A percentile compares a stretch with the other conserved stretches of the same genome.
These are phyloP conservation scores for Zosterops lateralis DNA, from an alignment of 2,113 vertebrate species.

Conservation along the genomic window DNA sequence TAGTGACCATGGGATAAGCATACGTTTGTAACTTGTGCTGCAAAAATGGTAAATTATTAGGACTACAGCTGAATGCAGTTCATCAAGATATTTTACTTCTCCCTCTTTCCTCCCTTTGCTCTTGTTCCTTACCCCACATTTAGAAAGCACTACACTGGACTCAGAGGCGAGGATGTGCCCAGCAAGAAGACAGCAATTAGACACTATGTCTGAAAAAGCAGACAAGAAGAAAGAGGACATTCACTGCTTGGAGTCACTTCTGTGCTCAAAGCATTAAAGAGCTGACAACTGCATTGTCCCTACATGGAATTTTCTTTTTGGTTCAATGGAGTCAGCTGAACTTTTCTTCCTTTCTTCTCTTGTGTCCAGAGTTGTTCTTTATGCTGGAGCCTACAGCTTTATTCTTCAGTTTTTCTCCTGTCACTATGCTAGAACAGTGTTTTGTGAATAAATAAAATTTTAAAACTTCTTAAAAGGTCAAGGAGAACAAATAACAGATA, in stretches of 20 bases:
- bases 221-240: not conserved
- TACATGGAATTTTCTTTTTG: not conserved
- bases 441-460: not conserved
- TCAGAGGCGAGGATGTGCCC: not conserved
- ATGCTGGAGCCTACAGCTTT: not conserved
- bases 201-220: not conserved
- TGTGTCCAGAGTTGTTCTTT: not conserved
- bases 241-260: not conserved
- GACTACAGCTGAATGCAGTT: not conserved
- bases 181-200: not conserved
- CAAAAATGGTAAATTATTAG: not conserved
- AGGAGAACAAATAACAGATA: not conserved
- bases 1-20: not conserved
- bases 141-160: not conserved
- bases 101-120: no score
- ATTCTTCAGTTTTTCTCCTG: not conserved
- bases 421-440: not conserved
- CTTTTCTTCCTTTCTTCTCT: not conserved
- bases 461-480: not conserved
- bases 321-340: not conserved
- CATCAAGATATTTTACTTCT: not conserved
- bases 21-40: not conserved
- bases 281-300: not conserved
- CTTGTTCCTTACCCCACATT: accelerated
- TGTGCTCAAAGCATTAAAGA: not conserved